Base-by-base conservation (phyloP, 2,888 invertebrate genomes). In the Dyspetes luteomarginatus region DNA sequence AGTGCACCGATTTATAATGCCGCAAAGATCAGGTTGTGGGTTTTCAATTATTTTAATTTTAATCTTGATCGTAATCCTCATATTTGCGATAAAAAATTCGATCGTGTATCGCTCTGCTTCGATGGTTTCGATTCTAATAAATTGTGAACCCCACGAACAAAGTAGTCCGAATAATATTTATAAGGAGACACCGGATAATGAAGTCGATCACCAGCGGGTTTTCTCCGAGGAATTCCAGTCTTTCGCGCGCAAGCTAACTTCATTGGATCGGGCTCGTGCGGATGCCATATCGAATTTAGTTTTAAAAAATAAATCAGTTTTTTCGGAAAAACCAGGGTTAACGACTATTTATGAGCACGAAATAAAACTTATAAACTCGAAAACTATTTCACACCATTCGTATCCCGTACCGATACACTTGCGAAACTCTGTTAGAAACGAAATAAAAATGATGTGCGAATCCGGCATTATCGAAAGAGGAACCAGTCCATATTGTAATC, bases 391-490 rank as follows among this genome's bases (percentile, higher is more conserved):
- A 0, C 78, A 67, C 24, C 67, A 82, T 15, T 81, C 85, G 5
- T 89, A 89, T 60, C 87, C 88, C 0, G 80, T 89, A 1, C 87
- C 89, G 7, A 82, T 85, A 60, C 82, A 85, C 0, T 68, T 84
- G 22, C 71, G 88, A 17, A 48, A 78, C 5, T 84, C 78, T 3
- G 84, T 88, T 5, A 81, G 48, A 7, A 26, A 36, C 4, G 41
- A 22, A 12, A 64, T 89, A 4, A 17, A 78, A 5, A 72, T 84
- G 62, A 85, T 89, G 85, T 48, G 86, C 15, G 45, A 82, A 4
- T 50, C 78, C 41, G 86, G 87, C 1, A 83, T 88, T 1, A 88
- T 88, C n/a, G 83, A 83, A 60, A 50, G 85, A 48, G 82, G 82
- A 4, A 80, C 82, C 3, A 85, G 86, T 17, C 77, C 81, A 0